These are phyloP conservation scores for Eira barbara DNA, from an alignment of 2,113 vertebrate species.

Conservation along the genomic window DNA sequence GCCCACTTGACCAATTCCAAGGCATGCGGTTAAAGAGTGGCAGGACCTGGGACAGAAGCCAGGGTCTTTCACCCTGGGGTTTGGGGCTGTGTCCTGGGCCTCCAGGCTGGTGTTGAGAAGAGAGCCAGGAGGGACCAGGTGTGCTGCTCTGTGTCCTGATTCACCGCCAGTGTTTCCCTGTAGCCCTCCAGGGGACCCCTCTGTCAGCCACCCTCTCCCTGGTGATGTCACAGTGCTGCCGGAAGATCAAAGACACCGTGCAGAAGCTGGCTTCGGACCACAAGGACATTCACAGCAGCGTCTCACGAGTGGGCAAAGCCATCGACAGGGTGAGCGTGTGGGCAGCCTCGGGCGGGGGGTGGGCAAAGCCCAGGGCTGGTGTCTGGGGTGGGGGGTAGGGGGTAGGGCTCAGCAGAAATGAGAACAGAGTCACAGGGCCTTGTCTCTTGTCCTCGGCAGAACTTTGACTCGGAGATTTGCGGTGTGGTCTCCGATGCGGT, in stretches of 20 bases:
- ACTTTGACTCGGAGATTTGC: slow-evolving; percentile 93
- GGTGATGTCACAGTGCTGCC: slow-evolving; percentile 93
- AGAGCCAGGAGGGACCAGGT: not conserved
- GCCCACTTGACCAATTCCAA: not conserved
- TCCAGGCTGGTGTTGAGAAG: not conserved
- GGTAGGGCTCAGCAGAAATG: not conserved
- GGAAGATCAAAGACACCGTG: slow-evolving; percentile 92
- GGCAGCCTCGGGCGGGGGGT: accelerated
- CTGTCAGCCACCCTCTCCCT: slow-evolving; percentile 88
- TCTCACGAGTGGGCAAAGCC: slow-evolving; percentile 93
- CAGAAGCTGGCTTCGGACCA: slow-evolving; percentile 91
- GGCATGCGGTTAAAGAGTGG: not conserved
- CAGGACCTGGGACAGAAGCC: not conserved
- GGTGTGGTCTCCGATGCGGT: slow-evolving; percentile 90
- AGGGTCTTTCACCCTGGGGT: not conserved
- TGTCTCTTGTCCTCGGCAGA: slow-evolving; percentile 76
- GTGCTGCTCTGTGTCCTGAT: not conserved
- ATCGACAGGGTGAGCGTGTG: slow-evolving; percentile 87
- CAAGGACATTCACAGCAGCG: slow-evolving; percentile 94
- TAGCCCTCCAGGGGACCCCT: slow-evolving; percentile 90
- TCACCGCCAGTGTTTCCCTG: not conserved
- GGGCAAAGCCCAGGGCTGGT: not conserved
- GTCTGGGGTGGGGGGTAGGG: not conserved
- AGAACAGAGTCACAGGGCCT: not conserved
- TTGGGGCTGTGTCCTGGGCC: not conserved